phyloP scores from a whole-genome alignment of 2,888 invertebrate species.

The Cinara cedri region DNA sequence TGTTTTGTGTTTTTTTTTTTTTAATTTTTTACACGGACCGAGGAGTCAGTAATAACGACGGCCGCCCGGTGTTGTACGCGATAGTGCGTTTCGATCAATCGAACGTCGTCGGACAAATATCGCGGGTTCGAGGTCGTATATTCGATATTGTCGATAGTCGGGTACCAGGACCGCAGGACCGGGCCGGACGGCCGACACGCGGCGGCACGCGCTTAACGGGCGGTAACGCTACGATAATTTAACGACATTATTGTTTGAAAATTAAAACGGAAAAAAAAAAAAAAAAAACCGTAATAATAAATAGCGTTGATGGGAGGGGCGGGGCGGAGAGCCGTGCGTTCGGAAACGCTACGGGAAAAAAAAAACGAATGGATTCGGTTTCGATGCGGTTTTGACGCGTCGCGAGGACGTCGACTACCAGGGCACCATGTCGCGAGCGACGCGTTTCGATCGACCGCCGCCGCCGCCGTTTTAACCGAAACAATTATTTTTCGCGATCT shows the following conservation, averaged over 20 bases:
- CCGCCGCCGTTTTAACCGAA: not conserved
- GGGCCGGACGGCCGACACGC: not conserved
- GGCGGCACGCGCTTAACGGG: not conserved
- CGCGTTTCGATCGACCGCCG: not conserved
- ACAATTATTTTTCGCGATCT: too few species aligned
- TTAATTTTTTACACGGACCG: not conserved
- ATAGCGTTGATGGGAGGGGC: not conserved
- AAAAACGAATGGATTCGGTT: not conserved
- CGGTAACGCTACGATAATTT: too few species aligned
- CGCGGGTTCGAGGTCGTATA: not conserved
- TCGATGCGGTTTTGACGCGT: constrained; percentile 11
- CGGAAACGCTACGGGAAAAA: not conserved
- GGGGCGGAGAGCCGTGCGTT: not conserved
- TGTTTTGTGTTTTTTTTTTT: not conserved
- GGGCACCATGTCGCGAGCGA: not conserved
- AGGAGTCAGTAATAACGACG: not conserved
- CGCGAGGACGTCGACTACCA: not conserved
- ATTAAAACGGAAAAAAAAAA: too few species aligned
- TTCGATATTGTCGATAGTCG: constrained; percentile 24
- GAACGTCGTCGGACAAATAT: not conserved
- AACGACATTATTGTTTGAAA: too few species aligned
- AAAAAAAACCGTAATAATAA: too few species aligned
- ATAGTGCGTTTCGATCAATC: constrained; percentile 15
- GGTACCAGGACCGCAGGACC: constrained; percentile 4
- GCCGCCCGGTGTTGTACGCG: not conserved